Evolutionary conservation across 2,113 vertebrate species (phyloP).

Genomic region (Pachycephala philippinensis): DNA sequence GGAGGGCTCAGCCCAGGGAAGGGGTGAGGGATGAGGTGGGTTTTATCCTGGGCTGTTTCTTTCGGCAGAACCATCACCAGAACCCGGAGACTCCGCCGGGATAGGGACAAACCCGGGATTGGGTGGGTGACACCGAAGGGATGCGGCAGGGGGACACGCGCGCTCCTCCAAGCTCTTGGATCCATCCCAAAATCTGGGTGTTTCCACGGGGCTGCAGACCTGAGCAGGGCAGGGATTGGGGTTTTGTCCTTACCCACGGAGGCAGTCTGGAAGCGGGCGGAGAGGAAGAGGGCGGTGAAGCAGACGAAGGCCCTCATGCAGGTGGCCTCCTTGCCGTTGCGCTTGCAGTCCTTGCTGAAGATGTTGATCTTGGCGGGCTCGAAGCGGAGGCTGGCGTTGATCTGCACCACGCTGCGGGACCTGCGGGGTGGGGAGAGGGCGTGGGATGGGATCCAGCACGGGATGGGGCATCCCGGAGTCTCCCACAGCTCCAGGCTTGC

Average conservation of each 20-base stretch:
- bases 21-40: background rate
- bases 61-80: background rate
- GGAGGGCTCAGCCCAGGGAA: background rate
- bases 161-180: background rate
- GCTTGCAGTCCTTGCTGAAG: slow-evolving; percentile 91
- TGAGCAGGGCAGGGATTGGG: accelerated
- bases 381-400: slow-evolving; percentile 83
- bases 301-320: slow-evolving; percentile 90
- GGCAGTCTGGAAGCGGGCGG: slow-evolving; percentile 72
- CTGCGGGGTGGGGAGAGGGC: slow-evolving; percentile 30
- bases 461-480: accelerated
- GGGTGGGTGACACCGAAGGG: background rate
- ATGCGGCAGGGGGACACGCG: accelerated
- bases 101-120: accelerated
- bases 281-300: slow-evolving; percentile 86
- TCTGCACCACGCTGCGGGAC: slow-evolving; percentile 87
- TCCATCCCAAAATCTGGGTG: accelerated
- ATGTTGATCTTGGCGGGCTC: slow-evolving; percentile 94
- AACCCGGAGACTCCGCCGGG: accelerated
- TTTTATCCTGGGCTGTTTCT: background rate
- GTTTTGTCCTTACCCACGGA: slow-evolving; percentile 75
- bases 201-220: accelerated
- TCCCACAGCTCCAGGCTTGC: background rate
- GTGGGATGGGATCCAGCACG: accelerated
- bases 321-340: slow-evolving; percentile 88